Evolutionary conservation across 2,888 invertebrate genomes (phyloP).

Genomic region (Isotomurus palustris): DNA sequence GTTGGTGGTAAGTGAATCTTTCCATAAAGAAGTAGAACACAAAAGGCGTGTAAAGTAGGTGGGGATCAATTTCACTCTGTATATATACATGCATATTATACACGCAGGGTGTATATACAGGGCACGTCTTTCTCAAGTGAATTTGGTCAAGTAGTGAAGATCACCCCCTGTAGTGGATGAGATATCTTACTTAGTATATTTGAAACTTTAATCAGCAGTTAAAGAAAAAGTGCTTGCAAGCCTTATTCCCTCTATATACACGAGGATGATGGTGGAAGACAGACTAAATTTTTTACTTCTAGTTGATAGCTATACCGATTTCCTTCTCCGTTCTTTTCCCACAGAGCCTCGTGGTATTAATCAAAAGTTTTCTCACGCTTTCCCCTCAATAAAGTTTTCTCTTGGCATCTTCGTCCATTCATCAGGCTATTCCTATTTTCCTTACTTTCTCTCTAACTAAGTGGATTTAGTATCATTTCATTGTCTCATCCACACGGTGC

Average conservation of each 20-base stretch:
- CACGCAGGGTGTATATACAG: not conserved
- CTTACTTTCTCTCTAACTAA: not conserved
- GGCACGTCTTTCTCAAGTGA: too few relatives aligned
- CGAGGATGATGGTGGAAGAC: not conserved
- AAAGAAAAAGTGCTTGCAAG: not conserved
- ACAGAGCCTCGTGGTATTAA: conserved; percentile 24
- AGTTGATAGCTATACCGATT: conserved; percentile 20
- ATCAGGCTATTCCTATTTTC: conserved; percentile 9
- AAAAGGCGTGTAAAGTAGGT: not conserved
- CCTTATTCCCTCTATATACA: too few relatives aligned
- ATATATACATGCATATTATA: too few relatives aligned
- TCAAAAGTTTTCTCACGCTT: conserved; percentile 39
- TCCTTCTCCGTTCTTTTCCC: conserved; percentile 8
- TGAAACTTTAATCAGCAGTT: conserved; percentile 34
- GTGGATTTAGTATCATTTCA: not conserved
- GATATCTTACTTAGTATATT: conserved; percentile 8
- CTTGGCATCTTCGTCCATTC: conserved; percentile 18
- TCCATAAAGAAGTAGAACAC: not conserved
- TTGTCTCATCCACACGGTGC: conserved; percentile 1
- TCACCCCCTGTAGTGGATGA: not conserved
- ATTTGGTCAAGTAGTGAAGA: too few relatives aligned
- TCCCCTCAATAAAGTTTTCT: conserved; percentile 26
- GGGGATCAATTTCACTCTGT: not conserved
- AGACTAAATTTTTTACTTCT: conserved; percentile 24
- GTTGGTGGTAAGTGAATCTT: not conserved